These are phyloP conservation scores for Netelia fuscicornis DNA, from an alignment of 2,888 invertebrate species.

Conservation along the genomic window DNA sequence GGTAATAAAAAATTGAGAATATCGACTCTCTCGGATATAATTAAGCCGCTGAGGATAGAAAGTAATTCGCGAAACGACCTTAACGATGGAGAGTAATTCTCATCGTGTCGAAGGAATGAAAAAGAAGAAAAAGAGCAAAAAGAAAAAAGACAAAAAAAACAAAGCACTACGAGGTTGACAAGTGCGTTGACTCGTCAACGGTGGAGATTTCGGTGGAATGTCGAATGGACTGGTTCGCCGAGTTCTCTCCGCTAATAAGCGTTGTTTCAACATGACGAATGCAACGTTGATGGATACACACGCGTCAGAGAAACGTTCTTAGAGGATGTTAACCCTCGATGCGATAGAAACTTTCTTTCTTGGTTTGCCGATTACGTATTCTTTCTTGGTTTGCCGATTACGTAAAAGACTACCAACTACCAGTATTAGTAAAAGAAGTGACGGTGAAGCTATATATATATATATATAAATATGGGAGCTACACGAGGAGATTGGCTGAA, in stretches of 20 bases:
- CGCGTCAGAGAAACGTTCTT: conserved; percentile 48
- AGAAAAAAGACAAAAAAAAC: not conserved
- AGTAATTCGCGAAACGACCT: conserved; percentile 15
- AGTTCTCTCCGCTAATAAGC: conserved; percentile 72
- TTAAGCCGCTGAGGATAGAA: conserved; percentile 24
- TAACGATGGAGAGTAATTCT: not conserved
- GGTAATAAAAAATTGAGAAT: too few relatives aligned
- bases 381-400: conserved; percentile 82
- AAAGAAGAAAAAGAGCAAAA: not conserved
- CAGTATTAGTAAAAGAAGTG: conserved; percentile 70
- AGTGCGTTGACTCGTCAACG: conserved; percentile 41
- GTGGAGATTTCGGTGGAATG: conserved; percentile 69
- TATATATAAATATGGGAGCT: conserved; percentile 17
- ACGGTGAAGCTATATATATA: conserved; percentile 36
- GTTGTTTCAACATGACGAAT: conserved; percentile 72
- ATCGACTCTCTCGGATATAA: too few relatives aligned
- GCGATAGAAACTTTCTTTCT: conserved; percentile 84
- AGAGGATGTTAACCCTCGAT: conserved; percentile 83
- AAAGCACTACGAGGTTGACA: not conserved
- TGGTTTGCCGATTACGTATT: conserved; percentile 83
- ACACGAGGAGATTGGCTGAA: conserved; percentile 72
- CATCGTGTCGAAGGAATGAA: not conserved
- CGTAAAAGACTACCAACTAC: conserved; percentile 77
- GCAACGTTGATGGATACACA: conserved; percentile 15
- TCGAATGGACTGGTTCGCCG: conserved; percentile 69